phyloP scores from a whole-genome alignment of 1,140 invertebrate genomes.

The Teleogryllus occipitalis region DNA sequence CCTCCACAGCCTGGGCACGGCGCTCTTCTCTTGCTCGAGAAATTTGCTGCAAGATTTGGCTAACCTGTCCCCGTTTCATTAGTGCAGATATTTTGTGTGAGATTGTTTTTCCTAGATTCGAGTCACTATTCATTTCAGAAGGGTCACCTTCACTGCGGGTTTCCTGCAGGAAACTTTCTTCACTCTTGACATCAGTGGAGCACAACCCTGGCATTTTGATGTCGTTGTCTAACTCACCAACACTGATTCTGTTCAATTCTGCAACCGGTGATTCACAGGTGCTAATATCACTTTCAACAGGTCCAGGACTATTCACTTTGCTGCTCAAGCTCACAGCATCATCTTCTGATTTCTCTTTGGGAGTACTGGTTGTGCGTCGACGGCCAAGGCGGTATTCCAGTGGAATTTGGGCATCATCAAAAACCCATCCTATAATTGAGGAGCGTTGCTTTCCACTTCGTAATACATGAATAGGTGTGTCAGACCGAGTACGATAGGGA shows the following conservation, averaged over 20 bases:
- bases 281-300: slow-evolving; percentile 16
- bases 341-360: slow-evolving; percentile 2
- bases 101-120: slow-evolving; percentile 17
- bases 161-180: background rate
- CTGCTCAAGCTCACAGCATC: background rate
- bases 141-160: slow-evolving; percentile 7
- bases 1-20: background rate
- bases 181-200: background rate
- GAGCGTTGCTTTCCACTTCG: slow-evolving; percentile 23
- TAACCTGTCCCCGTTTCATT: slow-evolving; percentile 9
- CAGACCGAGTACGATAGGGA: slow-evolving; percentile 21
- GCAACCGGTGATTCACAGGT: background rate
- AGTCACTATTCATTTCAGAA: background rate
- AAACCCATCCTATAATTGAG: slow-evolving; percentile 10
- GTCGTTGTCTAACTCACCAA: slow-evolving; percentile 7
- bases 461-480: slow-evolving; percentile 17
- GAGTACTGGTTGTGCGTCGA: slow-evolving; percentile 11
- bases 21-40: slow-evolving; percentile 5
- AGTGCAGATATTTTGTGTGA: slow-evolving; percentile 17
- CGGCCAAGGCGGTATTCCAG: background rate
- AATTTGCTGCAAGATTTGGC: slow-evolving; percentile 9
- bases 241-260: slow-evolving; percentile 6
- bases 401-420: slow-evolving; percentile 10
- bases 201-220: background rate
- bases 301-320: background rate